A percentile compares a stretch with the other conserved stretches of the same genome.
Conservation (phyloP, 1,140 invertebrate genomes). For the Artemia franciscana region DNA sequence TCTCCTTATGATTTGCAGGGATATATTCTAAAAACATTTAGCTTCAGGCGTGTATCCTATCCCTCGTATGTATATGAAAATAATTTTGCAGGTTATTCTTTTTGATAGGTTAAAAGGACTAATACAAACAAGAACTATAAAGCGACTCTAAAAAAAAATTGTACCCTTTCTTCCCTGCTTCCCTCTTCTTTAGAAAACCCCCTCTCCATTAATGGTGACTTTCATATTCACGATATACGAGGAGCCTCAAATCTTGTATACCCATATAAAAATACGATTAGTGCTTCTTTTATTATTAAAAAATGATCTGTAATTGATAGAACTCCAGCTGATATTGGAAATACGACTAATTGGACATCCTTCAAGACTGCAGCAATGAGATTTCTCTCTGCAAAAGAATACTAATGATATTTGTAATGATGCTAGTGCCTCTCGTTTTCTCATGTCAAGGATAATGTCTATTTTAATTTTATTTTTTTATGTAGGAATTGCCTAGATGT, state of each 20-base stretch:
- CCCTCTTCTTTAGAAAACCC: neutral
- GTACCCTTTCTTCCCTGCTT: neutral
- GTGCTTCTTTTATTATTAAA: neutral
- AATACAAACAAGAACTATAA: neutral
- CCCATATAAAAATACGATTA: neutral
- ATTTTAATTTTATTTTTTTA: neutral
- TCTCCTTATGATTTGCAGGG: too few relatives aligned
- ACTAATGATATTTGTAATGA: neutral
- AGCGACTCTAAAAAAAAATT: too few relatives aligned
- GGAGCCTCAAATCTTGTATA: neutral
- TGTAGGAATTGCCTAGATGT: too few relatives aligned
- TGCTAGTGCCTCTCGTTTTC: neutral
- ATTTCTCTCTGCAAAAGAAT: too few relatives aligned
- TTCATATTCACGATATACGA: neutral
- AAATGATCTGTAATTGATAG: neutral
- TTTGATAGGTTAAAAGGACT: neutral
- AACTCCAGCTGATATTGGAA: neutral
- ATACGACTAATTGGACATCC: too few relatives aligned
- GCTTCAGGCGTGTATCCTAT: too few relatives aligned
- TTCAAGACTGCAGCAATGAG: too few relatives aligned
- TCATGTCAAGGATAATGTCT: too few relatives aligned
- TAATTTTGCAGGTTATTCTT: too few relatives aligned
- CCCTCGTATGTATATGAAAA: too few relatives aligned
- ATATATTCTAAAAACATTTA: constrained; percentile 2
- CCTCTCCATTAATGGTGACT: neutral